Conservation (phyloP, 2,888 invertebrate genomes). For the Brachynemurus nebulosus region DNA sequence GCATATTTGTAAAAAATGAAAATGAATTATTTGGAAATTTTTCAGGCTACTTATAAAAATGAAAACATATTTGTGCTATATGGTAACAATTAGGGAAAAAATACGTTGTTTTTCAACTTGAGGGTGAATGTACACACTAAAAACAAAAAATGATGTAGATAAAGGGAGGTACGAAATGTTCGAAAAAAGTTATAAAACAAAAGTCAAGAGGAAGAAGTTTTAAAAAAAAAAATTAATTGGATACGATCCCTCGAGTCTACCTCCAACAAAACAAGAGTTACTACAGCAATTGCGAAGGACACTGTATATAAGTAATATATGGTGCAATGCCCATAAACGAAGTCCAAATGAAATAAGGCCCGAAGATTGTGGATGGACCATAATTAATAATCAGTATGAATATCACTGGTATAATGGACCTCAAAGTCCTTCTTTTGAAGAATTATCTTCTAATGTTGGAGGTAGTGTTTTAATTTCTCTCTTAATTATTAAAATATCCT, state of each 20-base stretch:
- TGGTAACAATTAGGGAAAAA: too few relatives aligned
- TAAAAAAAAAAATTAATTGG: not conserved
- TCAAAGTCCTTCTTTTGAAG: constrained; percentile 9
- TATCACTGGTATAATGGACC: constrained; percentile 15
- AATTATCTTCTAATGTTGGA: constrained; percentile 9
- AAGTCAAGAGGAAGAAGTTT: not conserved
- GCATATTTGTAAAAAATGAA: too few relatives aligned
- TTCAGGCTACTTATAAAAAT: too few relatives aligned
- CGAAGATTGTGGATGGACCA: constrained; percentile 15
- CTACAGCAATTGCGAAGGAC: constrained; percentile 14
- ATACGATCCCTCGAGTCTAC: not conserved
- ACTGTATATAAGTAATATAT: constrained; percentile 3
- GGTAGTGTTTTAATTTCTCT: constrained; percentile 11
- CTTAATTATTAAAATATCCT: too few relatives aligned
- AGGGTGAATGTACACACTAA: too few relatives aligned
- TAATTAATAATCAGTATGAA: constrained; percentile 13
- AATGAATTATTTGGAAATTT: too few relatives aligned
- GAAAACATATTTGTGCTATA: too few relatives aligned
- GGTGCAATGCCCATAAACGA: constrained; percentile 6
- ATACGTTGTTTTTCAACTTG: too few relatives aligned
- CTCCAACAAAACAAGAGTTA: constrained; percentile 13
- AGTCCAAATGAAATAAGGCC: constrained; percentile 2
- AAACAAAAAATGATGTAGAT: not conserved
- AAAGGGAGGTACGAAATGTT: not conserved
- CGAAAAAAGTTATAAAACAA: not conserved